A percentile compares a stretch with the other conserved stretches of the same genome.
These are phyloP conservation scores for Coracias cyanogaster DNA, from an alignment of 2,797 vertebrate species.

Conservation along the genomic window DNA sequence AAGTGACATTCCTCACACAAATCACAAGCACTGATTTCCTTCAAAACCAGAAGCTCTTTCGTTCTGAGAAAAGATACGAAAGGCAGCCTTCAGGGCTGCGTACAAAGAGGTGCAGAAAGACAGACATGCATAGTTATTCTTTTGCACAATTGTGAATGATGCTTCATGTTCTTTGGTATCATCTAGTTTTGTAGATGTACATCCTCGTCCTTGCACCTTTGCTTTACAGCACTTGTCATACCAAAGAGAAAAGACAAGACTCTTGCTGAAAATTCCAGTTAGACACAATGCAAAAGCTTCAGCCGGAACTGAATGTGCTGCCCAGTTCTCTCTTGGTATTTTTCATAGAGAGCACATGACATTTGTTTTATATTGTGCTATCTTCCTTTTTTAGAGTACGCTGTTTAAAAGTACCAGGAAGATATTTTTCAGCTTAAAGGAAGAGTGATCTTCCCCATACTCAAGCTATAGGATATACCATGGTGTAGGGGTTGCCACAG, in stretches of 20 bases:
- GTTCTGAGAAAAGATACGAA: slow-evolving; percentile 9
- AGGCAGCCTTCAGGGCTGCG: slow-evolving; percentile 27
- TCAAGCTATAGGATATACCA: not conserved
- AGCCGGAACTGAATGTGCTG: not conserved
- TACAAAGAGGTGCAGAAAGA: slow-evolving; percentile 14
- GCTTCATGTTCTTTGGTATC: not conserved
- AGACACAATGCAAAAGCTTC: not conserved
- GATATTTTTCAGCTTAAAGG: not conserved
- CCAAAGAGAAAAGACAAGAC: not conserved
- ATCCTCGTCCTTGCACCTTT: not conserved
- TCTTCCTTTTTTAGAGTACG: not conserved
- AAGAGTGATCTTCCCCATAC: not conserved
- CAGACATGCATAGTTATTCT: not conserved
- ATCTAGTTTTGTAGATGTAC: not conserved
- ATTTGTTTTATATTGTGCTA: not conserved
- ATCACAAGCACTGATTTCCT: slow-evolving; percentile 1
- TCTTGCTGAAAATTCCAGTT: slow-evolving; percentile 1
- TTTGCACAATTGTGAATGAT: not conserved
- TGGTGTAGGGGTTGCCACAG: not conserved
- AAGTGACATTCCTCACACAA: not conserved
- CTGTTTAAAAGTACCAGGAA: not conserved
- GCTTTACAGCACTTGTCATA: not conserved
- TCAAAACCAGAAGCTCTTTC: slow-evolving; percentile 12
- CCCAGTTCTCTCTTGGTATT: not conserved
- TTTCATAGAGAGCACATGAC: not conserved